phyloP scores from a whole-genome alignment of 2,113 vertebrate species.

The Stomatorhinus ivindoensis region DNA sequence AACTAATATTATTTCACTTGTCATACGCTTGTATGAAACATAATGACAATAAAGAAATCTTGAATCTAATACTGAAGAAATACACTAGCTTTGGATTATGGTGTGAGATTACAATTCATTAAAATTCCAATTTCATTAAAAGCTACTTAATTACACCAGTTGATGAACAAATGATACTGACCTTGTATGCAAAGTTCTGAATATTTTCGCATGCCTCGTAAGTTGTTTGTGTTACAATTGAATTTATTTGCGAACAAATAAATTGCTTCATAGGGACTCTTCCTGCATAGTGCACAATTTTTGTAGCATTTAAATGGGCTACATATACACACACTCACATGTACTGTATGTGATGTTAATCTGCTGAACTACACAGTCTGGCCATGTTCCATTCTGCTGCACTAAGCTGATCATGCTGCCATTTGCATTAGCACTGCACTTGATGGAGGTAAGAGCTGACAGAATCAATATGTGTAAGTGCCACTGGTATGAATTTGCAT shows the following conservation, averaged over 20 bases:
- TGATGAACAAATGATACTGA: background rate
- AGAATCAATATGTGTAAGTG: slow-evolving; percentile 20
- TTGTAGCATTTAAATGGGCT: background rate
- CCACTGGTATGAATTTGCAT: slow-evolving; percentile 23
- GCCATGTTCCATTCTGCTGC: slow-evolving; percentile 5
- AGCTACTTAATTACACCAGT: background rate
- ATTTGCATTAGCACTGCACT: background rate
- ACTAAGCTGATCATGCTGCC: slow-evolving; percentile 12
- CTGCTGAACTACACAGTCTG: slow-evolving; percentile 18
- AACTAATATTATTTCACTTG: background rate
- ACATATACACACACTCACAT: background rate
- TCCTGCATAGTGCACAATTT: background rate
- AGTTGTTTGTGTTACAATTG: background rate
- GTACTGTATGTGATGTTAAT: background rate
- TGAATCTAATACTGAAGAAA: background rate
- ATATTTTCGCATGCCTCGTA: background rate
- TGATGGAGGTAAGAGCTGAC: slow-evolving; percentile 15
- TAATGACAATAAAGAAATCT: background rate
- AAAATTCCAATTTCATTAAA: background rate
- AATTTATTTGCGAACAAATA: background rate
- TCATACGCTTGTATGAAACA: background rate
- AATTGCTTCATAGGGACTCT: background rate
- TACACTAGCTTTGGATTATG: background rate
- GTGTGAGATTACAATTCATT: background rate
- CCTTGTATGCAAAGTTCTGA: background rate